Base-by-base conservation (phyloP, 2,888 invertebrate genomes). In the Rotaria macrura region DNA sequence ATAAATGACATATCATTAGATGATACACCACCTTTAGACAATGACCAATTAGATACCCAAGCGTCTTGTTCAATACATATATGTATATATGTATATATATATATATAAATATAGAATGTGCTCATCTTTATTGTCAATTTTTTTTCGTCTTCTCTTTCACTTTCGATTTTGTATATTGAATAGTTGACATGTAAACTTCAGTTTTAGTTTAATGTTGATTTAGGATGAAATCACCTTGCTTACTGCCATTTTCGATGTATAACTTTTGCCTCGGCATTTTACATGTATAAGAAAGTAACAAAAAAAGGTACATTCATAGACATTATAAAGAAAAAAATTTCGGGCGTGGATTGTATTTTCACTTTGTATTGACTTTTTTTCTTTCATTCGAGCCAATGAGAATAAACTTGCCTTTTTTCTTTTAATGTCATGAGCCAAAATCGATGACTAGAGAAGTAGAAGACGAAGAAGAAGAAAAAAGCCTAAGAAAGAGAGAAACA, bases 321-420 rank as follows among this genome's bases (percentile, higher is more conserved):
- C 52, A 52, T 52, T 52, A 52, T 52, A 20, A 52, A 52, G 52
- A 65, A 65, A 65, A n/a, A n/a, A 29, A 34, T 65, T 34, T 17
- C 34, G 34, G 29, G 29, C 65, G 29, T 65, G 34, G 34, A 65
- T 65, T 65, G 65, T 65, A 65, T 65, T 65, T 65, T 65, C 65
- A 65, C 65, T 65, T 65, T 65, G 65, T 65, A 65, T 65, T 65
- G 65, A 65, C 65, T 65, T 65, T 65, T 65, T 65, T 65, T 65
- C 65, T 65, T 65, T 65, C 34, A 65, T 17, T 65, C 65, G 65
- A 65, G 38, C 65, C 65, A 65, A 65, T 65, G 65, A 65, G 65
- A 65, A 65, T 54, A 34, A 65, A 65, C 29, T 65, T 65, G 65
- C 65, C 34, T 65, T 65, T 65, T 65, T 65, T 65, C 65, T 65